A percentile compares a stretch with the other conserved stretches of the same genome.
phyloP scores from a whole-genome alignment of 1,140 invertebrate genomes.

The Bradynema listronoti region DNA sequence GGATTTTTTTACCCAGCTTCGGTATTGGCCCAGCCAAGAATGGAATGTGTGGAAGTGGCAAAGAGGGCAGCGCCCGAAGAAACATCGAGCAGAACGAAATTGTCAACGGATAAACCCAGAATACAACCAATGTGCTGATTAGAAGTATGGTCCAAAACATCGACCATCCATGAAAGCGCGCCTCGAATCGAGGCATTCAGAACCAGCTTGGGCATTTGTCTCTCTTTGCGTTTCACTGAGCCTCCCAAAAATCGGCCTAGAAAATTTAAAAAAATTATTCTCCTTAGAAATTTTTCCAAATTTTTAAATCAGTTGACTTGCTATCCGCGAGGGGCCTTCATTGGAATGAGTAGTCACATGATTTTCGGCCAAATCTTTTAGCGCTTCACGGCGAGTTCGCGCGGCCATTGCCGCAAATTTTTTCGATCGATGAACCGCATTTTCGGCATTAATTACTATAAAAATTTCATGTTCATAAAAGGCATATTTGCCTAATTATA shows the following conservation, averaged over 20 bases:
- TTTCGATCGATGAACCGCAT: slow-evolving; percentile 74
- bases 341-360: slow-evolving; percentile 61
- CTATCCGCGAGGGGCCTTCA: slow-evolving; percentile 53
- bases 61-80: slow-evolving; percentile 74
- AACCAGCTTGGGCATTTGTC: slow-evolving; percentile 66
- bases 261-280: no score
- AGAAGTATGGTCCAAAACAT: slow-evolving; percentile 65
- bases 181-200: slow-evolving; percentile 67
- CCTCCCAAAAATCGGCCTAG: slow-evolving; percentile 53
- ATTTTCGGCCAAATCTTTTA: slow-evolving; percentile 79
- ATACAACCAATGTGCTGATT: slow-evolving; percentile 71
- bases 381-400: slow-evolving; percentile 84
- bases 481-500: no score
- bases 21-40: slow-evolving; percentile 71
- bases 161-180: slow-evolving; percentile 70
- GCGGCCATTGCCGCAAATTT: slow-evolving; percentile 96
- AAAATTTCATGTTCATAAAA: no score
- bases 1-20: slow-evolving; percentile 42
- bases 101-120: slow-evolving; percentile 78
- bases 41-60: slow-evolving; percentile 72
- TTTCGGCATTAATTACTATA: slow-evolving; percentile 87
- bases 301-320: slow-evolving; percentile 31
- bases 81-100: slow-evolving; percentile 78
- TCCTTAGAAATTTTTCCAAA: neutral
- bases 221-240: slow-evolving; percentile 66